Conservation (phyloP, 2,888 invertebrate genomes). For the Pteria penguin region DNA sequence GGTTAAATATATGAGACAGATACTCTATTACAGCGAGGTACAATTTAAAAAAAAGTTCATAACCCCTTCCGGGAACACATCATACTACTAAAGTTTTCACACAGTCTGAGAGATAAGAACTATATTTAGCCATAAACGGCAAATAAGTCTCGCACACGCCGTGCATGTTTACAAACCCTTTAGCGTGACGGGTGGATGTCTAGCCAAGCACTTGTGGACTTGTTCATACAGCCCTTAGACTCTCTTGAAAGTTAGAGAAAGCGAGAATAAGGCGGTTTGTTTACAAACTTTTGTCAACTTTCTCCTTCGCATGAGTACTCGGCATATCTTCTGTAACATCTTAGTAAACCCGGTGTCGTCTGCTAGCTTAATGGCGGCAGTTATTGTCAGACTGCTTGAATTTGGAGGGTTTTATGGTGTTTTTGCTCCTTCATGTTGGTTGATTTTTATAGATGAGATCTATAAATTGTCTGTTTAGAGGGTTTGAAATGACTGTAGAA, state of each 20-base stretch:
- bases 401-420: background rate
- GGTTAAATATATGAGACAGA: no score
- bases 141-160: conserved; percentile 27
- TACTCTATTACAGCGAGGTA: no score
- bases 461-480: no score
- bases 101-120: conserved; percentile 16
- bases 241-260: conserved; percentile 29
- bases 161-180: conserved; percentile 36
- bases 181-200: conserved; percentile 35
- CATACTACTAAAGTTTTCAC: no score
- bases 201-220: conserved; percentile 26
- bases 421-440: no score
- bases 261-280: conserved; percentile 45
- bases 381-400: background rate
- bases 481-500: no score
- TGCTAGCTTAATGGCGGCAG: background rate
- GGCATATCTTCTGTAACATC: conserved; percentile 18
- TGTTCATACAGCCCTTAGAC: conserved; percentile 15
- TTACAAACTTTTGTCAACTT: conserved; percentile 45
- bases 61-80: no score
- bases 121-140: conserved; percentile 23
- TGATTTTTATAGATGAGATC: no score
- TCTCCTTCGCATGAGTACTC: conserved; percentile 17
- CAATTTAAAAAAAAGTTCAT: no score
- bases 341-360: conserved; percentile 19